Evolutionary conservation across 2,888 invertebrate genomes (phyloP).

Genomic region (Dynastes hyllus): DNA sequence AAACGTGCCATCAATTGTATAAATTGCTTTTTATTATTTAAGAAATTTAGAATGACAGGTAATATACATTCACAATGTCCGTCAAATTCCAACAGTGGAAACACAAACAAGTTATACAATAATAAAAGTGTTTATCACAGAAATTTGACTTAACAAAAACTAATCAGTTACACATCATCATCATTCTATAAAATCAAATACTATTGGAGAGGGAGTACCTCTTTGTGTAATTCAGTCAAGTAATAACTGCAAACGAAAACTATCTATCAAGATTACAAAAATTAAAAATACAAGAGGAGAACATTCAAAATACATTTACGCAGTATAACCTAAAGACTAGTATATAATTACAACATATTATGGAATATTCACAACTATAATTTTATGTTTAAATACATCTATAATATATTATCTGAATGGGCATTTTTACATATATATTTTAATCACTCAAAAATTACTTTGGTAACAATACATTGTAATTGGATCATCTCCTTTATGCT

Average conservation of each 20-base stretch:
- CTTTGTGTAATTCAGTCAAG: slow-evolving; percentile 22
- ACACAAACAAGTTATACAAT: slow-evolving; percentile 51
- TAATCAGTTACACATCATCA: slow-evolving; percentile 51
- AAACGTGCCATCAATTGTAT: slow-evolving; percentile 6
- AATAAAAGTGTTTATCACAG: slow-evolving; percentile 61
- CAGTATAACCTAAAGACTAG: slow-evolving; percentile 52
- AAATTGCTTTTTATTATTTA: slow-evolving; percentile 43
- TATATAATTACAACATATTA: slow-evolving; percentile 49
- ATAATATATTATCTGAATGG: slow-evolving; percentile 51
- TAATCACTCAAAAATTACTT: slow-evolving; percentile 50
- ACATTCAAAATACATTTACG: slow-evolving; percentile 49
- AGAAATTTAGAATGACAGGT: slow-evolving; percentile 37
- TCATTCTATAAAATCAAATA: slow-evolving; percentile 36
- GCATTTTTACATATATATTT: slow-evolving; percentile 47
- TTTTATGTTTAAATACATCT: slow-evolving; percentile 49
- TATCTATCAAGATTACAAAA: slow-evolving; percentile 32
- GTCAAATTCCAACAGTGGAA: slow-evolving; percentile 54
- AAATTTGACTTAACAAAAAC: slow-evolving; percentile 63
- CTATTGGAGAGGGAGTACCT: slow-evolving; percentile 27
- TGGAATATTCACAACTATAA: slow-evolving; percentile 53
- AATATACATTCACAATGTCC: slow-evolving; percentile 49
- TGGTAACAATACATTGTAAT: slow-evolving; percentile 50
- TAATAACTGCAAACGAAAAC: slow-evolving; percentile 23
- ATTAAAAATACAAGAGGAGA: slow-evolving; percentile 25
- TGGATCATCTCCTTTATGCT: slow-evolving; percentile 75